Evolutionary conservation across 2,888 invertebrate species (phyloP).

Genomic region (Elmis aenea): DNA sequence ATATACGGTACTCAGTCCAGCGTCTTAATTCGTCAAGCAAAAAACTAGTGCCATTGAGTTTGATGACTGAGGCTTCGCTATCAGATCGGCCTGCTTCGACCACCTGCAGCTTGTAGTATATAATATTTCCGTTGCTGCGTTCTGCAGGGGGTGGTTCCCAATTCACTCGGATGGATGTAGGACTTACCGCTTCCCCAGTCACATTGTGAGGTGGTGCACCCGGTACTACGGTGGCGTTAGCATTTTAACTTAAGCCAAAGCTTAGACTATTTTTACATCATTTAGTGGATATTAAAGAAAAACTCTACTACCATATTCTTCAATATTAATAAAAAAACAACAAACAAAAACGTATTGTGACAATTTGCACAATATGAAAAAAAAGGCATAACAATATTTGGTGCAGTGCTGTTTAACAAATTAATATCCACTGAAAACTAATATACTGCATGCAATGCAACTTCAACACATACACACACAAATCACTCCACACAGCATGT

Average conservation of each 20-base stretch:
- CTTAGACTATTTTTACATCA: conserved; percentile 34
- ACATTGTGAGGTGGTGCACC: conserved; percentile 95
- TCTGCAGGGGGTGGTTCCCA: conserved; percentile 93
- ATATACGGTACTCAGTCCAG: conserved; percentile 95
- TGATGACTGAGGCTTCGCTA: conserved; percentile 76
- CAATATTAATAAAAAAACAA: conserved; percentile 25
- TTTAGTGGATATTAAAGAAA: conserved; percentile 40
- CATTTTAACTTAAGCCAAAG: conserved; percentile 37
- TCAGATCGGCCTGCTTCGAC: conserved; percentile 81
- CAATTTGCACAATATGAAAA: conserved; percentile 21
- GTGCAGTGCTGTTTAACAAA: conserved; percentile 48
- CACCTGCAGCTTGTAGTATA: conserved; percentile 91
- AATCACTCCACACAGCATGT: too few species aligned
- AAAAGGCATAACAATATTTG: conserved; percentile 31
- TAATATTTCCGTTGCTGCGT: conserved; percentile 86
- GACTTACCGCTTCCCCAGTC: conserved; percentile 79
- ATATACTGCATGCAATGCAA: conserved; percentile 46
- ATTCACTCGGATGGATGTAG: conserved; percentile 81
- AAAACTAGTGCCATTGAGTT: conserved; percentile 73
- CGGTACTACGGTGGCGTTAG: conserved; percentile 67
- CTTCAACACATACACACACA: conserved; percentile 37
- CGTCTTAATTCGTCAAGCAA: conserved; percentile 84
- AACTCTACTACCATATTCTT: conserved; percentile 22
- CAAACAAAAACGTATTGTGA: conserved; percentile 28
- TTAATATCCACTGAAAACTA: conserved; percentile 47